These are phyloP conservation scores for Pyrocephalus nanus DNA, from an alignment of 2,797 vertebrate genomes.

Conservation along the genomic window DNA sequence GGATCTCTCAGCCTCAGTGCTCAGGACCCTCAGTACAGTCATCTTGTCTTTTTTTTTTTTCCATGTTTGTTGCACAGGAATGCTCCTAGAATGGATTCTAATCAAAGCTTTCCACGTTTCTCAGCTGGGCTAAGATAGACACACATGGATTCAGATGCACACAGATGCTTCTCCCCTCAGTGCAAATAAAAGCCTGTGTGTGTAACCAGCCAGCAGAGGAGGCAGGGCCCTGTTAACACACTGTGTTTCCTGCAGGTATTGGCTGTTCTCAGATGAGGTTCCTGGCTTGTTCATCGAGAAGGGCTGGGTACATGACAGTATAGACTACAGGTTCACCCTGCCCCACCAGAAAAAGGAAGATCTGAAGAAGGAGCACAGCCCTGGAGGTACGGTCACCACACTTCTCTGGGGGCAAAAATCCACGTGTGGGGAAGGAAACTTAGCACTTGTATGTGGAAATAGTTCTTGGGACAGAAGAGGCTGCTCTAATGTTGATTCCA, in stretches of 20 bases:
- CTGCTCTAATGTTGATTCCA: not conserved
- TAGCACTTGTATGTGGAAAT: not conserved
- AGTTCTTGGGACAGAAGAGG: not conserved
- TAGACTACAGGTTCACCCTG: slow-evolving; percentile 88
- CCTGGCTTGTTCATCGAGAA: slow-evolving; percentile 97
- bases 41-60: not conserved
- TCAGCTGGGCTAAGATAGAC: not conserved
- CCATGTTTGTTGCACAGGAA: not conserved
- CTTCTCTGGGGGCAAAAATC: not conserved
- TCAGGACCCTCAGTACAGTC: not conserved
- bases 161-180: not conserved
- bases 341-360: slow-evolving; percentile 76
- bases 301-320: slow-evolving; percentile 94
- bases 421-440: not conserved
- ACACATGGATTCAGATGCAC: not conserved
- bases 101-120: not conserved
- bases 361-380: slow-evolving; percentile 8
- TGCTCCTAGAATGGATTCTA: not conserved
- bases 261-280: slow-evolving; percentile 96
- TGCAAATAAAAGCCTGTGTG: not conserved
- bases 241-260: slow-evolving; percentile 82
- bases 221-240: not conserved
- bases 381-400: slow-evolving; percentile 38
- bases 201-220: not conserved
- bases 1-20: not conserved